A percentile compares a stretch with the other conserved stretches of the same genome.
Evolutionary conservation across 2,113 vertebrate species (phyloP).

Genomic region (Hucho hucho): DNA sequence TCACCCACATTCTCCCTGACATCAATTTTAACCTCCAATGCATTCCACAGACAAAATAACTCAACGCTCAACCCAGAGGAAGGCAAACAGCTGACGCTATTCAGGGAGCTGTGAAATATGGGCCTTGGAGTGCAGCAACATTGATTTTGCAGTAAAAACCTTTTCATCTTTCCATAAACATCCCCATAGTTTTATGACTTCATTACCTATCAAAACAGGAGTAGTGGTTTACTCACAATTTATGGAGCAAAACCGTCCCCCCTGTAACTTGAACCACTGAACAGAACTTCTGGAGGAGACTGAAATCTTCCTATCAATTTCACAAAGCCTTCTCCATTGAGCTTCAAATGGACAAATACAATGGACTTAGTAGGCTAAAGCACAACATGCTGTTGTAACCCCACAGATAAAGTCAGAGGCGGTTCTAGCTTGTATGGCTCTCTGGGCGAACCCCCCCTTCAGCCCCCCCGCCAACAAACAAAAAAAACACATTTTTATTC

Average conservation of each 20-base stretch:
- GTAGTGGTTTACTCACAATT: slow-evolving; percentile 59
- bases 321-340: slow-evolving; percentile 38
- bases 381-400: no score
- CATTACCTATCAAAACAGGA: slow-evolving; percentile 49
- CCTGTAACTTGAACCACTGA: slow-evolving; percentile 43
- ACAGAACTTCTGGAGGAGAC: slow-evolving; percentile 29
- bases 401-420: no score
- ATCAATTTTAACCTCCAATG: slow-evolving; percentile 46
- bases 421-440: no score
- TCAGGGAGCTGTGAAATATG: slow-evolving; percentile 58
- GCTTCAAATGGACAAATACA: slow-evolving; percentile 28
- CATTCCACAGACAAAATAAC: slow-evolving; percentile 53
- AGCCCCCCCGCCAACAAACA: no score
- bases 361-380: no score
- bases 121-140: slow-evolving; percentile 59
- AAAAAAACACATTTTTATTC: no score
- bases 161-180: slow-evolving; percentile 71
- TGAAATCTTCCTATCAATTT: slow-evolving; percentile 51
- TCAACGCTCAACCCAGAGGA: slow-evolving; percentile 54
- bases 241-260: slow-evolving; percentile 54
- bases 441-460: no score
- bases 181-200: slow-evolving; percentile 52
- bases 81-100: slow-evolving; percentile 58
- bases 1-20: slow-evolving; percentile 31
- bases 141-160: slow-evolving; percentile 67